Evolutionary conservation across 2,797 vertebrate species (phyloP).

Genomic region (Acanthornis magna): DNA sequence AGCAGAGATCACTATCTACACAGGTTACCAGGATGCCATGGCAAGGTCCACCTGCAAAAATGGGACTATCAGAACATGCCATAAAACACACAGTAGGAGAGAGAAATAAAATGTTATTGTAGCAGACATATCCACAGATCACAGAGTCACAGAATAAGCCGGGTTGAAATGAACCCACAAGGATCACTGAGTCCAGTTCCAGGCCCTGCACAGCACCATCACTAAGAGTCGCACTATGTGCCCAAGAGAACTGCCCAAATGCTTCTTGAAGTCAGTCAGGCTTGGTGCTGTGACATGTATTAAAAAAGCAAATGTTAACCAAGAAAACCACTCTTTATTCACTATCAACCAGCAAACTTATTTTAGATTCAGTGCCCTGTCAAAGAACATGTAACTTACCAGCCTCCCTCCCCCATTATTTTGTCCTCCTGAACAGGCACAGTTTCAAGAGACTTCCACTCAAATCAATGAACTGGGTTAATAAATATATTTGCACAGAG

Average conservation of each 20-base stretch:
- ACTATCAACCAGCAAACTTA: neutral
- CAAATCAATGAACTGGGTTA: neutral
- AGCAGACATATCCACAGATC: neutral
- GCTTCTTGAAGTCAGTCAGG: neutral
- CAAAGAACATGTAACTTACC: neutral
- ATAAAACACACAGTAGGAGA: neutral
- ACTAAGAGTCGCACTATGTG: neutral
- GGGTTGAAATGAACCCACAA: neutral
- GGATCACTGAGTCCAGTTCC: neutral
- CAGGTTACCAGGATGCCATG: neutral
- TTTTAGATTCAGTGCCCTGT: neutral
- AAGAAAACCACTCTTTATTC: neutral
- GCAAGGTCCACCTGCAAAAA: neutral
- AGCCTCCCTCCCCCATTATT: neutral
- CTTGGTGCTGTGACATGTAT: fast-evolving
- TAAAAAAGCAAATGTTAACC: neutral
- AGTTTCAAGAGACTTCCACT: neutral
- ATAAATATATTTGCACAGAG: neutral
- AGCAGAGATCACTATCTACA: neutral
- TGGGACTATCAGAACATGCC: neutral
- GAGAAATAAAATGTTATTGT: neutral
- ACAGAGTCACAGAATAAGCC: neutral
- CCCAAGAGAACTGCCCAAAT: neutral
- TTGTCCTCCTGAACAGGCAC: neutral
- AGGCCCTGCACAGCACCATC: neutral